phyloP scores from a whole-genome alignment of 1,140 invertebrate genomes.

The Formica exsecta region DNA sequence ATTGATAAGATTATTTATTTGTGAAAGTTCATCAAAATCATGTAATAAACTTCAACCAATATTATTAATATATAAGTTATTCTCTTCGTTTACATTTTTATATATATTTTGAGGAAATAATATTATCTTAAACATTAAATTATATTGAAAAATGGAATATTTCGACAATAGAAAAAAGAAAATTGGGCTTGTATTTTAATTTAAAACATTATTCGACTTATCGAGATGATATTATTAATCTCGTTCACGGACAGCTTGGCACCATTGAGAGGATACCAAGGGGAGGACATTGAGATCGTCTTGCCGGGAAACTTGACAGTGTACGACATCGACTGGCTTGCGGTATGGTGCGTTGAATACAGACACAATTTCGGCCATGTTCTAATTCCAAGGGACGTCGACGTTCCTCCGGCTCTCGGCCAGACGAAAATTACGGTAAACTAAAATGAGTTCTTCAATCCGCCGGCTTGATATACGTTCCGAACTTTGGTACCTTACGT shows the following conservation, averaged over 20 bases:
- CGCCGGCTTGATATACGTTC: constrained; percentile 5
- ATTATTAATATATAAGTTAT: background rate
- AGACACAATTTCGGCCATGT: constrained; percentile 97
- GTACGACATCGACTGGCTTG: constrained; percentile 97
- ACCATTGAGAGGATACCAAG: constrained; percentile 93
- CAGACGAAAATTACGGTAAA: constrained; percentile 96
- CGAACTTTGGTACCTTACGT: constrained; percentile 50
- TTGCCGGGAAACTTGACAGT: constrained; percentile 94
- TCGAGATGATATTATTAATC: constrained; percentile 27
- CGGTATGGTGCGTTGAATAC: constrained; percentile 95
- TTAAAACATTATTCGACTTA: background rate
- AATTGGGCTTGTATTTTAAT: background rate
- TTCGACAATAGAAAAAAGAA: background rate
- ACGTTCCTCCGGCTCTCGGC: constrained; percentile 95
- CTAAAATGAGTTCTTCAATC: constrained; percentile 74
- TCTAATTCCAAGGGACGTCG: constrained; percentile 94
- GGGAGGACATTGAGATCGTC: constrained; percentile 96
- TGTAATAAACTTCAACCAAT: background rate
- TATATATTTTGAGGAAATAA: background rate
- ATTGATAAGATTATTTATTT: background rate
- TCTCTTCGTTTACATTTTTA: background rate
- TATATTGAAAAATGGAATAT: background rate
- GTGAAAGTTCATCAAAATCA: background rate
- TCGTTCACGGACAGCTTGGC: constrained; percentile 88
- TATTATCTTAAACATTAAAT: background rate